Percentiles rank a stretch among this genome's conserved stretches.
Evolutionary conservation across 35 echinoderm and acorn worm genomes (phyloP).

Genomic region (Holothuria glaberrima): DNA sequence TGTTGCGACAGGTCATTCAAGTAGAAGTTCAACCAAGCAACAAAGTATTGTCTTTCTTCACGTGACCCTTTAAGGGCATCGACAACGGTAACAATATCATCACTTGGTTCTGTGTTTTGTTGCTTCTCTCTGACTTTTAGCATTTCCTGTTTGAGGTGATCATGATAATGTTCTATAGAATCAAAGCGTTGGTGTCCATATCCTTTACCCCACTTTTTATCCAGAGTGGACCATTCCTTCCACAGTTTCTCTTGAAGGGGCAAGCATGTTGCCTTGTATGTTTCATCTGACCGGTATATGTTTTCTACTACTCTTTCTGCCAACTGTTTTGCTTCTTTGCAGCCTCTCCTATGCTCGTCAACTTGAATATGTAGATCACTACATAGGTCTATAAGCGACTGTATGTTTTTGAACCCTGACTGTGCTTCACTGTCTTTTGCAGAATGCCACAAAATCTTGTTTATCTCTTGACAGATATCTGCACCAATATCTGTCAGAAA

Average conservation of each 20-base stretch:
- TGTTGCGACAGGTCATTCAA: slow-evolving; percentile 43
- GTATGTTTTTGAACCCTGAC: not conserved
- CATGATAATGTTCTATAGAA: slow-evolving; percentile 34
- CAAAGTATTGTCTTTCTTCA: slow-evolving; percentile 10
- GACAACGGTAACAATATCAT: slow-evolving; percentile 10
- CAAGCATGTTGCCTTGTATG: not conserved
- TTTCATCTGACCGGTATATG: not conserved
- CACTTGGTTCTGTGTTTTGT: not conserved
- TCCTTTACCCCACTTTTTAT: slow-evolving; percentile 36
- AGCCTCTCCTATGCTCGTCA: slow-evolving; percentile 12
- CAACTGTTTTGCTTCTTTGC: not conserved
- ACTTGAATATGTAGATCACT: not conserved
- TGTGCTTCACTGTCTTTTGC: not conserved
- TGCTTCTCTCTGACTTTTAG: not conserved
- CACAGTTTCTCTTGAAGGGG: slow-evolving; percentile 29
- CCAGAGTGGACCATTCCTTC: slow-evolving; percentile 42
- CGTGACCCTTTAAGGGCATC: not conserved
- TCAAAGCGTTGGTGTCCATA: not conserved
- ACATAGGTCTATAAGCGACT: not conserved
- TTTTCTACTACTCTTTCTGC: not conserved
- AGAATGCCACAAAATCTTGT: not conserved
- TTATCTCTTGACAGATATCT: slow-evolving; percentile 31
- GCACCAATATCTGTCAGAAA: not conserved
- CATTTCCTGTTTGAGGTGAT: slow-evolving; percentile 26
- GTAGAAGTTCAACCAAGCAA: slow-evolving; percentile 39